Percentiles rank a stretch among this genome's conserved stretches.
Conservation (phyloP, 2,888 invertebrate genomes). For the Heliconius sara region DNA sequence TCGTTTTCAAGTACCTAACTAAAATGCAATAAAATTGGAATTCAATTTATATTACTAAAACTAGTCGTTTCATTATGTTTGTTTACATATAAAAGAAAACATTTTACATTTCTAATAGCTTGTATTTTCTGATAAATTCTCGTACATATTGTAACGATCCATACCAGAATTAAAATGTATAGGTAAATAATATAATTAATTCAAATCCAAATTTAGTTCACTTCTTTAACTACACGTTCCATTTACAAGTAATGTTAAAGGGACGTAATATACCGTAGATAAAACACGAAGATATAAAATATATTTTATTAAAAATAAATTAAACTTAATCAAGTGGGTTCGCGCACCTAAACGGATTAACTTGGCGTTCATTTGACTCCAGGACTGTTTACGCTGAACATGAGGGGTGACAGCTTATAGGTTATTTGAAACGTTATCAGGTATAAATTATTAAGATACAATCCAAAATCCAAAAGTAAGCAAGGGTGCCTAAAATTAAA, state of each 20-base stretch:
- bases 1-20: neutral
- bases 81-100: neutral
- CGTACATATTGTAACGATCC: no score
- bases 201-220: no score
- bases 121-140: neutral
- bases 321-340: constrained; percentile 84
- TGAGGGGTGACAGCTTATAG: constrained; percentile 74
- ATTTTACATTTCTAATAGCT: neutral
- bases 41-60: neutral
- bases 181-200: no score
- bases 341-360: constrained; percentile 84
- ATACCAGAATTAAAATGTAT: no score
- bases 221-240: no score
- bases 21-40: neutral
- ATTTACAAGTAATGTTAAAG: no score
- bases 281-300: no score
- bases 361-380: constrained; percentile 82
- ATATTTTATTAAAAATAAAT: no score
- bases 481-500: constrained; percentile 5
- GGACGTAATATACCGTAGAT: no score
- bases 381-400: constrained; percentile 73
- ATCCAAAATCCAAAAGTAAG: constrained; percentile 11
- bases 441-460: constrained; percentile 59
- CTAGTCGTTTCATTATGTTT: neutral
- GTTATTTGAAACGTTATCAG: constrained; percentile 73